Base-by-base conservation (phyloP, 1,140 invertebrate genomes). In the Agrilus planipennis region DNA sequence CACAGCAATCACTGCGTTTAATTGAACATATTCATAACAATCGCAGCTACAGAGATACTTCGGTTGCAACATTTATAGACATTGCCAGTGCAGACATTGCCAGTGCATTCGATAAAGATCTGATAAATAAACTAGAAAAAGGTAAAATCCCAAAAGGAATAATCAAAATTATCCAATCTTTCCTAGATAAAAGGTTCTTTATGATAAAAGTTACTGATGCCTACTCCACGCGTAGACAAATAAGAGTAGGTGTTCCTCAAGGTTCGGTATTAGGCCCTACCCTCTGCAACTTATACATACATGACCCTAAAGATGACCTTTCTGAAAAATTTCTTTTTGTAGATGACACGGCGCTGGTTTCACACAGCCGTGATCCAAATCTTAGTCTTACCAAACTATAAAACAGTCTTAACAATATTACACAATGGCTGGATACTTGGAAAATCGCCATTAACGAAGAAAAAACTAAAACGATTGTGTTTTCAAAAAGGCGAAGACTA, bases 1-100 rank as follows among this genome's bases (percentile, higher is more conserved):
- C 23, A 11, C 39, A 51, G 15, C 46, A 48, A 32, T n/a, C 42
- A 6, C 1, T 45, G 5, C 5, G 44, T 28, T 45, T 46, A n/a
- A n/a, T n/a, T n/a, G n/a, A n/a, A n/a, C n/a, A n/a, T n/a, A n/a
- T n/a, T n/a, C n/a, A n/a, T n/a, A n/a, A n/a, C n/a, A n/a, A n/a
- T n/a, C n/a, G n/a, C n/a, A n/a, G n/a, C n/a, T n/a, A n/a, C n/a
- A n/a, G n/a, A n/a, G n/a, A n/a, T n/a, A n/a, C n/a, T n/a, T n/a
- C n/a, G n/a, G n/a, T n/a, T n/a, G n/a, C n/a, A n/a, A n/a, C n/a
- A n/a, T n/a, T n/a, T n/a, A n/a, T n/a, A n/a, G n/a, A n/a, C n/a
- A n/a, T n/a, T n/a, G n/a, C n/a, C n/a, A n/a, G n/a, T n/a, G n/a
- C n/a, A n/a, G n/a, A n/a, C n/a, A n/a, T n/a, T n/a, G n/a, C n/a